A percentile compares a stretch with the other conserved stretches of the same genome.
Evolutionary conservation across 2,888 invertebrate genomes (phyloP).

Genomic region (Copidosoma aretas): DNA sequence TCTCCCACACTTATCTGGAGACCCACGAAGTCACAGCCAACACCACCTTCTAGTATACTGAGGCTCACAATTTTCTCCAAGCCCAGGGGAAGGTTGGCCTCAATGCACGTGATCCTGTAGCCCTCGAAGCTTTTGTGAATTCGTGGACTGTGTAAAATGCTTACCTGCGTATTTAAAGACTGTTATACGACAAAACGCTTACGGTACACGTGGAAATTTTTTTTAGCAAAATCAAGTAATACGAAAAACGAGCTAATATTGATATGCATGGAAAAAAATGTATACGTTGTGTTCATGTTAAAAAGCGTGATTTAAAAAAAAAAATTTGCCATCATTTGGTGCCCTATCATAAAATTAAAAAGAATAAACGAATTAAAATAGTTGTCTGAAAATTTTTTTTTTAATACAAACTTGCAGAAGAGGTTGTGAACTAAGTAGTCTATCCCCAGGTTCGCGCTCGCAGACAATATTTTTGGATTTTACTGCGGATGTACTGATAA

Average conservation of each 20-base stretch:
- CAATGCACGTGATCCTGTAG: conserved; percentile 13
- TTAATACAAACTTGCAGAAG: conserved; percentile 4
- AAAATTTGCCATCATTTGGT: not conserved
- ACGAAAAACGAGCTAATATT: too few relatives aligned
- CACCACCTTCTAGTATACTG: conserved; percentile 2
- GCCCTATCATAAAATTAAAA: not conserved
- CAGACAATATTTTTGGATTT: conserved; percentile 1
- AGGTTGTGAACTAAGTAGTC: conserved; percentile 2
- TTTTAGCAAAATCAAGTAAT: too few relatives aligned
- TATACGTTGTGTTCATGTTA: too few relatives aligned
- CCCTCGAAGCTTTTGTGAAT: not conserved
- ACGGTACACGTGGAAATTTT: too few relatives aligned
- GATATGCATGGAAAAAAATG: too few relatives aligned
- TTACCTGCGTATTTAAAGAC: too few relatives aligned
- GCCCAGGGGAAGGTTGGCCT: not conserved
- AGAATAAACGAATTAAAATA: not conserved
- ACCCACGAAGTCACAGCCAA: conserved; percentile 2
- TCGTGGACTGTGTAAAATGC: not conserved
- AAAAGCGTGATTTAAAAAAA: too few relatives aligned
- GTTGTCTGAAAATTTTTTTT: not conserved
- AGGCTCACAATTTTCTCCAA: not conserved
- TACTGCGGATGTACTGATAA: not conserved
- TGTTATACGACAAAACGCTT: too few relatives aligned
- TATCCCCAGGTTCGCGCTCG: conserved; percentile 13
- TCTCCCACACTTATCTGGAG: not conserved